These are phyloP conservation scores for Clupea harengus DNA, from an alignment of 2,113 vertebrate genomes.

Conservation along the genomic window DNA sequence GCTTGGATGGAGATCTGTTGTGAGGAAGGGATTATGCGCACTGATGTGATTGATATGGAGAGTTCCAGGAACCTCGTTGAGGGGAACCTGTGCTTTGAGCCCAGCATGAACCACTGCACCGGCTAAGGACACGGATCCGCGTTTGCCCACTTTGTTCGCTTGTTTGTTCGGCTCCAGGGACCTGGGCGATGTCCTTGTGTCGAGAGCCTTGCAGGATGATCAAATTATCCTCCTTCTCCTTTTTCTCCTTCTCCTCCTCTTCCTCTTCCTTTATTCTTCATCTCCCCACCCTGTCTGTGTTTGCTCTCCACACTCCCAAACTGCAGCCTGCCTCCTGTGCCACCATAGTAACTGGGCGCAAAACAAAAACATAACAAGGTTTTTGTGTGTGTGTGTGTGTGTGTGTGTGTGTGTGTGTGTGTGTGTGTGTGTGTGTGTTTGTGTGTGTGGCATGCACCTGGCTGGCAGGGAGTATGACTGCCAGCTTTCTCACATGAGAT, in stretches of 20 bases:
- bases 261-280: not conserved
- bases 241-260: not conserved
- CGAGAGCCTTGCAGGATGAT: not conserved
- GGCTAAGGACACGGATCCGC: not conserved
- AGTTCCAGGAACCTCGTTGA: not conserved
- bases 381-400: slow-evolving; percentile 13
- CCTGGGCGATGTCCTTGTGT: not conserved
- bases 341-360: slow-evolving; percentile 33
- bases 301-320: slow-evolving; percentile 30
- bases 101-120: not conserved
- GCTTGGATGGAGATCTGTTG: not conserved
- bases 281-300: slow-evolving; percentile 13
- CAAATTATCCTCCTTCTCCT: not conserved
- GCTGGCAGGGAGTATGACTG: not conserved
- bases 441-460: slow-evolving; percentile 10
- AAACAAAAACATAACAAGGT: slow-evolving; percentile 23
- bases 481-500: slow-evolving; percentile 6
- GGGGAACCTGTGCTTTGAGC: not conserved
- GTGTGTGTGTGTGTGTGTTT: not conserved
- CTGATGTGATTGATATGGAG: not conserved
- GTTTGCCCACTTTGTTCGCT: not conserved
- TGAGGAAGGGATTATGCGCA: not conserved
- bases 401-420: slow-evolving; percentile 23
- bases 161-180: not conserved
- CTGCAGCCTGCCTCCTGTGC: slow-evolving; percentile 28